Evolutionary conservation across 37 sponge, comb jelly and placozoan species (phyloP).

Genomic region (Agelas oroides): DNA sequence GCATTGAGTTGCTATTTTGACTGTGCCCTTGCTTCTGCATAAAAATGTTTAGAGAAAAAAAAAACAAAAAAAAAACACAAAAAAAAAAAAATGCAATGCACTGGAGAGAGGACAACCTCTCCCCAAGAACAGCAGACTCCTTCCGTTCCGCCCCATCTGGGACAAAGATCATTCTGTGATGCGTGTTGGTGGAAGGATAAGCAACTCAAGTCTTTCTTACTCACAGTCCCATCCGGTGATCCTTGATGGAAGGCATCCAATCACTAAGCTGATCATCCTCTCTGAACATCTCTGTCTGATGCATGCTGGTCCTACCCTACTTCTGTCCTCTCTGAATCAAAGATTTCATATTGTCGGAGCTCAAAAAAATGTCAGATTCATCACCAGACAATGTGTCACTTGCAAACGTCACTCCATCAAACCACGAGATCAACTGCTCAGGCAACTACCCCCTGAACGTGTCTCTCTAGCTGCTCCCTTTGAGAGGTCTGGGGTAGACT

Average conservation of each 20-base stretch:
- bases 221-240: slow-evolving; percentile 42
- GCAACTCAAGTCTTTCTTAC: slow-evolving; percentile 27
- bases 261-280: slow-evolving; percentile 36
- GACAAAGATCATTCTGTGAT: slow-evolving; percentile 6
- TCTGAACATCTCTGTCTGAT: slow-evolving; percentile 22
- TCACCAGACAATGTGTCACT: slow-evolving; percentile 33
- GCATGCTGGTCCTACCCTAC: too few species aligned
- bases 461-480: slow-evolving; percentile 34
- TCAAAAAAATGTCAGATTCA: slow-evolving; percentile 22
- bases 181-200: slow-evolving; percentile 51
- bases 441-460: slow-evolving; percentile 32
- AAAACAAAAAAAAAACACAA: too few species aligned
- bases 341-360: too few species aligned
- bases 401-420: slow-evolving; percentile 35
- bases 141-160: slow-evolving; percentile 30
- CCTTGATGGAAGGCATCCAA: slow-evolving; percentile 44
- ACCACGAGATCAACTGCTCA: slow-evolving; percentile 12
- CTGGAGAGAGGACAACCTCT: slow-evolving; percentile 10
- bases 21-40: too few species aligned
- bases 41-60: too few species aligned
- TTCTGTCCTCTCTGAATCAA: too few species aligned
- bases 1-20: too few species aligned
- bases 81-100: too few species aligned
- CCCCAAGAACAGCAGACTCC: slow-evolving; percentile 35
- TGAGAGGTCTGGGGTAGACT: slow-evolving; percentile 34